A percentile compares a stretch with the other conserved stretches of the same genome.
Conservation (phyloP, 2,797 vertebrate species). For the Pogoniulus pusillus region DNA sequence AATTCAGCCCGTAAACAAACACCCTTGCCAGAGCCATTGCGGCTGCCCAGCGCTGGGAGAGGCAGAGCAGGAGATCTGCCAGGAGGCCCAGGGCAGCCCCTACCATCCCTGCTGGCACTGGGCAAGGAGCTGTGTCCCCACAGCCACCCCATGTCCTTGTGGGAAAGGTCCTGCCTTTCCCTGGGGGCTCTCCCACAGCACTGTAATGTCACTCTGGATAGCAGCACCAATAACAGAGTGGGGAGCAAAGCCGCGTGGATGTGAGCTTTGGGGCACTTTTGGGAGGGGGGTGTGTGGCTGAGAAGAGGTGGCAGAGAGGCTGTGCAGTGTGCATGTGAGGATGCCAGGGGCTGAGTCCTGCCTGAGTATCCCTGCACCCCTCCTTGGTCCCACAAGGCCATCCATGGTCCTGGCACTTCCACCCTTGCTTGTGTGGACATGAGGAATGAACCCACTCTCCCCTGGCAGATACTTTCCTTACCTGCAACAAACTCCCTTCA, state of each 20-base stretch:
- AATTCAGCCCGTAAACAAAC: constrained; percentile 64
- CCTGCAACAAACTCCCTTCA: background rate
- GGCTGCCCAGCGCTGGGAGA: background rate
- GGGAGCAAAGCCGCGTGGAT: background rate
- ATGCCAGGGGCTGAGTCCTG: background rate
- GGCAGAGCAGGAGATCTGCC: background rate
- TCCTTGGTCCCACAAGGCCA: rapidly evolving
- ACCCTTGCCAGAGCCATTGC: constrained; percentile 18
- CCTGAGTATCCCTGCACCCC: background rate
- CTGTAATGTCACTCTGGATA: rapidly evolving
- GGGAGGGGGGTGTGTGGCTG: background rate
- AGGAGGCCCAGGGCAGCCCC: background rate
- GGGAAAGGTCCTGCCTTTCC: background rate
- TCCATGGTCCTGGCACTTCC: rapidly evolving
- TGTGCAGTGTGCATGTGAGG: background rate
- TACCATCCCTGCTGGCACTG: background rate
- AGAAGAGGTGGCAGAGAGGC: background rate
- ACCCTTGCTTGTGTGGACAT: rapidly evolving
- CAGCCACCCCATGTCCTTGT: background rate
- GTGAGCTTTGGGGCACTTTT: background rate
- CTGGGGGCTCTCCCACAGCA: rapidly evolving
- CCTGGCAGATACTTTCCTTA: background rate
- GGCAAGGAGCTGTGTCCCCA: background rate
- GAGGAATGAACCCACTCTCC: rapidly evolving
- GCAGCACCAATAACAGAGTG: rapidly evolving